A percentile compares a stretch with the other conserved stretches of the same genome.
Conservation (phyloP, 2,797 vertebrate species). For the Poeciliopsis gracilis region DNA sequence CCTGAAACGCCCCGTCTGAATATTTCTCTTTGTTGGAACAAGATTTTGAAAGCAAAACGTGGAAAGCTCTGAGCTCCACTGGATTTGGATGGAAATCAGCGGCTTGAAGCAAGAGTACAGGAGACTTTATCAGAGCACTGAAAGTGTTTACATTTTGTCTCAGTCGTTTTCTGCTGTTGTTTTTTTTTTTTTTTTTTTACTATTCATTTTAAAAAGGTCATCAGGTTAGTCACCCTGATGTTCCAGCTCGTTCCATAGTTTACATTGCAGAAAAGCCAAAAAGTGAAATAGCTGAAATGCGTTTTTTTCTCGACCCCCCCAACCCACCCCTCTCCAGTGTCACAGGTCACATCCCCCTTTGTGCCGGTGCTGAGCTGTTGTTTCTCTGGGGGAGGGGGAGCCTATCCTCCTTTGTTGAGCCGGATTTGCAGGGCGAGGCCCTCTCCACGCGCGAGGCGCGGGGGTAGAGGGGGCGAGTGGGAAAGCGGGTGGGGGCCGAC, state of each 20-base stretch:
- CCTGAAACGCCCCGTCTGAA: background rate
- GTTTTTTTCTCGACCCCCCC: constrained; percentile 38
- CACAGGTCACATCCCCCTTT: constrained; percentile 71
- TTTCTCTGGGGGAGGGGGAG: constrained; percentile 69
- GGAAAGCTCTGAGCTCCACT: background rate
- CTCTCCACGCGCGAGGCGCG: constrained; percentile 29
- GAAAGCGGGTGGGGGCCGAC: constrained; percentile 17
- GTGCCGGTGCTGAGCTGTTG: constrained; percentile 66
- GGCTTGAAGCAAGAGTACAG: background rate
- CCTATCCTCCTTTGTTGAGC: constrained; percentile 73
- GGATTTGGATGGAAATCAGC: background rate
- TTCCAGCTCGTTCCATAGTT: constrained; percentile 20
- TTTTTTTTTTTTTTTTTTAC: constrained; percentile 20
- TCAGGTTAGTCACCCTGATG: constrained; percentile 19
- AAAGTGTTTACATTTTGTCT: constrained; percentile 39
- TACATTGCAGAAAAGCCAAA: background rate
- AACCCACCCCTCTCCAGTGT: constrained; percentile 47
- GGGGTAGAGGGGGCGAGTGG: constrained; percentile 4
- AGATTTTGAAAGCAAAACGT: background rate
- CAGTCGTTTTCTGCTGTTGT: background rate
- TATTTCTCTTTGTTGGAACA: background rate
- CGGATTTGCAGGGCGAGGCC: constrained; percentile 70
- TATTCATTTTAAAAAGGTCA: constrained; percentile 10
- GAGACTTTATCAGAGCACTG: constrained; percentile 26
- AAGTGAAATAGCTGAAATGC: constrained; percentile 54